A percentile compares a stretch with the other conserved stretches of the same genome.
phyloP scores from a whole-genome alignment of 2,113 vertebrate genomes.

The Pluvialis apricaria region DNA sequence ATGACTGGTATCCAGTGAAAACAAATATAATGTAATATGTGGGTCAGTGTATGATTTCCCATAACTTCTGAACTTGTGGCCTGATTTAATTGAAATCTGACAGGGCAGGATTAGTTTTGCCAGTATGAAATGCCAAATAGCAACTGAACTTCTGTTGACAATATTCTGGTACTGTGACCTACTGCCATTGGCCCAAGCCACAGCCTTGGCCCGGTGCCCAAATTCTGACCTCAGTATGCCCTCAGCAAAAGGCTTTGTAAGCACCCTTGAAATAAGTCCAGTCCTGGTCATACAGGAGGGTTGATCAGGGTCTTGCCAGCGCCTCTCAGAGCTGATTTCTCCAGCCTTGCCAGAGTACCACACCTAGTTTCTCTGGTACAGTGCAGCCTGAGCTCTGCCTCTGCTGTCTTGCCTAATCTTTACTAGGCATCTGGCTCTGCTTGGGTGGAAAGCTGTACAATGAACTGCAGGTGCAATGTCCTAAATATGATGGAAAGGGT shows the following conservation, averaged over 20 bases:
- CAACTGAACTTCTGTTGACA: not conserved
- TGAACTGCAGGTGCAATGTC: not conserved
- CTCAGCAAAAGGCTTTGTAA: not conserved
- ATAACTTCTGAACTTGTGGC: not conserved
- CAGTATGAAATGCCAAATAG: not conserved
- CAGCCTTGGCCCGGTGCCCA: not conserved
- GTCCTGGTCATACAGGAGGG: accelerated
- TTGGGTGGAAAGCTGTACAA: not conserved
- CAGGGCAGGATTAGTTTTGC: not conserved
- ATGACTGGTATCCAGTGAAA: not conserved
- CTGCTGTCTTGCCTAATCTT: not conserved
- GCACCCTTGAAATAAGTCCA: not conserved
- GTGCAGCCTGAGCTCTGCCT: not conserved
- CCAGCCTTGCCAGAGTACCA: not conserved
- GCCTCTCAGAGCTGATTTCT: not conserved
- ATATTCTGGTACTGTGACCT: not conserved
- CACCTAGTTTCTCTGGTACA: not conserved
- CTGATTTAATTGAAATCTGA: not conserved
- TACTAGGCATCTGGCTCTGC: not conserved
- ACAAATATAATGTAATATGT: not conserved
- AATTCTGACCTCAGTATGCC: not conserved
- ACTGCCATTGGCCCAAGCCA: not conserved
- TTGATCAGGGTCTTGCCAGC: not conserved
- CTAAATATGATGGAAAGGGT: not conserved
- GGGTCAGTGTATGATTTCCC: not conserved